These are phyloP conservation scores for Vicugna pacos DNA, from an alignment of 2,113 vertebrate species.

Conservation along the genomic window DNA sequence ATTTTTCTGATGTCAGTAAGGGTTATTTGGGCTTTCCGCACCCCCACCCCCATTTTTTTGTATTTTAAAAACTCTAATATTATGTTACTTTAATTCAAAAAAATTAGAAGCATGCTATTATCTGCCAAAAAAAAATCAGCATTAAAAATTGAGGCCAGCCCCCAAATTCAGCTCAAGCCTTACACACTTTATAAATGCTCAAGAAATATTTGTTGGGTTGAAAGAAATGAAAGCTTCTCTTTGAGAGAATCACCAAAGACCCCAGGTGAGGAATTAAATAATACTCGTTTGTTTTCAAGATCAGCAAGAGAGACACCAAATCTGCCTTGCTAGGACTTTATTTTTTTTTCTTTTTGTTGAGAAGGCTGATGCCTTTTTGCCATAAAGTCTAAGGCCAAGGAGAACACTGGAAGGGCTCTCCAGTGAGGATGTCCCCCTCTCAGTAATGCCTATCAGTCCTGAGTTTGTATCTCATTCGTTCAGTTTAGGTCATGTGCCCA, in stretches of 20 bases:
- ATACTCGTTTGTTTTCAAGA: conserved; percentile 14
- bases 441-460: too few species aligned
- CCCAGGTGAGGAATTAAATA: background rate
- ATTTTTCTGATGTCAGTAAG: background rate
- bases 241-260: background rate
- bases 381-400: background rate
- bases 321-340: background rate
- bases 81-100: background rate
- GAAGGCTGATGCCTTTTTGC: background rate
- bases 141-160: background rate
- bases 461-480: background rate
- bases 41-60: background rate
- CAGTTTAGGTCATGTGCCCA: background rate
- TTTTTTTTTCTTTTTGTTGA: background rate
- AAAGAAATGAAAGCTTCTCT: conserved; percentile 29
- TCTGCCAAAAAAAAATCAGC: background rate
- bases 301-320: background rate
- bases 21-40: background rate
- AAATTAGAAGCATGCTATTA: background rate
- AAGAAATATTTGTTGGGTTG: background rate
- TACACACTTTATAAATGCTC: background rate
- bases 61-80: background rate
- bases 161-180: background rate
- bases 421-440: background rate
- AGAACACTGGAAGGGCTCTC: background rate